Evolutionary conservation across 1,140 invertebrate genomes (phyloP), one percentile per base, ranked within the genome.

Genomic region (Littorina saxatilis): DNA sequence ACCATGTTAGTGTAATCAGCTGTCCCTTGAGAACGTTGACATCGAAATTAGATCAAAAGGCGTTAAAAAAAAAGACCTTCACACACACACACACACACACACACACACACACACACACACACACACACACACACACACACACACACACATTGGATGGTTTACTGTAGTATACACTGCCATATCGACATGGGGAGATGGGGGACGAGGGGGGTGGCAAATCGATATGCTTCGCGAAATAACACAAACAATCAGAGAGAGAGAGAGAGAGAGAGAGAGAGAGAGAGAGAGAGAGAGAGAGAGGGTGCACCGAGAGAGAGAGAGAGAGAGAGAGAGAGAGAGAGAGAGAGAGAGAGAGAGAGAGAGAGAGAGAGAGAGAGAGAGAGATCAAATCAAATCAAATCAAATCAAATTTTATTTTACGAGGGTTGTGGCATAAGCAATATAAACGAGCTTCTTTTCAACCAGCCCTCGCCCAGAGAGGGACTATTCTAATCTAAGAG

Each of bases 281-380:
- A 58, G 20, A 9, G 52, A 20, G 52, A n/a, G 52, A n/a, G n/a
- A n/a, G n/a, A n/a, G n/a, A n/a, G n/a, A n/a, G n/a, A n/a, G n/a
- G n/a, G n/a, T n/a, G n/a, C n/a, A n/a, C n/a, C n/a, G n/a, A n/a
- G n/a, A n/a, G n/a, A n/a, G n/a, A n/a, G n/a, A n/a, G n/a, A n/a
- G n/a, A 20, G 52, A n/a, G 47, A 20, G 47, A 20, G 20, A 58
- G 52, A 58, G 52, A 58, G 20, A 58, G 5, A 58, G 52, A 20
- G 52, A 58, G 5, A 58, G 5, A 58, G 52, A 58, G 52, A 58
- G 52, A 58, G 52, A 58, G 52, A 58, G 52, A 58, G 52, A 58
- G 52, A 58, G 52, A 58, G 52, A 58, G 52, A 58, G 52, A n/a
- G n/a, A n/a, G n/a, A n/a, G n/a, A n/a, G n/a, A n/a, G n/a, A n/a